These are phyloP conservation scores for Pseudoatta argentina DNA, from an alignment of 1,140 invertebrate genomes.

Conservation along the genomic window DNA sequence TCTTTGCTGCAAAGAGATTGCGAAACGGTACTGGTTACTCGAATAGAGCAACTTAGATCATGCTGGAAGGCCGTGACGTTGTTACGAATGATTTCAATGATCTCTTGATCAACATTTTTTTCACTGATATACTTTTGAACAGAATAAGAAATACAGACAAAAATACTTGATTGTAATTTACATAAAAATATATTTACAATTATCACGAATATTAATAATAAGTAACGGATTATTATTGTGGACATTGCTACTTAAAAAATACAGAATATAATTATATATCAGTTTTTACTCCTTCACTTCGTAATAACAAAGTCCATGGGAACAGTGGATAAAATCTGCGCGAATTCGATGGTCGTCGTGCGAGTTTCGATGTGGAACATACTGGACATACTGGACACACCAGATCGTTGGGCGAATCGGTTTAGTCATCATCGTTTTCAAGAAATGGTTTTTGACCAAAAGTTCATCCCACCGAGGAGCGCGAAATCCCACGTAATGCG, in stretches of 20 bases:
- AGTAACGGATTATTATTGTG: background rate
- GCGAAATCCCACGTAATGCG: conserved; percentile 1
- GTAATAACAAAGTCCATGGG: background rate
- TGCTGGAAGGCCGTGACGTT: conserved; percentile 10
- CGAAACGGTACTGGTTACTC: conserved; percentile 59
- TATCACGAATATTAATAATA: background rate
- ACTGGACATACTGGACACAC: background rate
- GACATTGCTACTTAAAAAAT: background rate
- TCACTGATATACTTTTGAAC: background rate
- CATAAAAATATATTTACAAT: background rate
- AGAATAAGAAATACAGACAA: background rate
- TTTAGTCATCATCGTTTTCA: background rate
- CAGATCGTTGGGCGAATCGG: background rate
- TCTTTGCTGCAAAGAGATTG: conserved; percentile 56
- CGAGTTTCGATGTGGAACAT: background rate
- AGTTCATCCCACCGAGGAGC: background rate
- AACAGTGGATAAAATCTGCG: background rate
- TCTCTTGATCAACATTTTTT: background rate
- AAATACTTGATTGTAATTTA: conserved; percentile 6
- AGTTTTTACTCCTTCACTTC: conserved; percentile 5
- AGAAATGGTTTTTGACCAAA: conserved; percentile 38
- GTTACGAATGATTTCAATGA: background rate
- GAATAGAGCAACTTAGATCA: conserved; percentile 4
- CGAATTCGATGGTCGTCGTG: background rate
- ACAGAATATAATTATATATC: background rate